Evolutionary conservation across 2,888 invertebrate species (phyloP), one percentile per base, ranked within the genome.

Genomic region (Aromia moschata): DNA sequence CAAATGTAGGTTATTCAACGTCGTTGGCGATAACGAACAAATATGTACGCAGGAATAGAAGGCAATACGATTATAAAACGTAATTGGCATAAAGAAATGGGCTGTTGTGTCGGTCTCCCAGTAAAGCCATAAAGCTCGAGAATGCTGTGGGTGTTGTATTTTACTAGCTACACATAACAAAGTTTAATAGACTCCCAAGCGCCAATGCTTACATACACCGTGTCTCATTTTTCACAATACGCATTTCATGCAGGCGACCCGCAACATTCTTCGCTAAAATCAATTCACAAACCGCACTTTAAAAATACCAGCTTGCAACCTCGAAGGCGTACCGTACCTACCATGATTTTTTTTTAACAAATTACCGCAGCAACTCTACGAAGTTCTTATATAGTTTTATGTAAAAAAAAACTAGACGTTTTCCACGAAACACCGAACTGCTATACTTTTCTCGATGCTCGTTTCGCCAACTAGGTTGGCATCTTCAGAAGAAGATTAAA

Each of bases 101-200:
- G 20, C 55, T 33, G 52, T 60, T 62, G 64, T 59, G 49, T 47
- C 40, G 41, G 44, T 41, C 52, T 59, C 61, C 49, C 49, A 20
- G 49, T 20, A 58, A 57, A 62, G 54, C 54, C 58, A 58, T 63
- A 52, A 65, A 58, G 36, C 46, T 31, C 9, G 51, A 56, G 60
- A 65, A 65, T 65, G 62, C 56, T 25, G 63, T 63, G 62, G 59
- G 63, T 63, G 65, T 57, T 62, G 43, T 65, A 38, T 55, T 55
- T 47, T 58, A 52, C 57, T 37, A 33, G 41, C 51, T 43, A 51
- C 43, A 52, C 52, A 52, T 58, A 55, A 47, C 55, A 46, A 56
- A 55, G 59, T 63, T 63, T 63, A 63, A 60, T 58, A 54, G 58
- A 56, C 55, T 58, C 15, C 47, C 40, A 40, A 59, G 57, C 59